These are phyloP conservation scores for Drosophila teissieri DNA, from an alignment of 1,140 invertebrate genomes.

Conservation along the genomic window DNA sequence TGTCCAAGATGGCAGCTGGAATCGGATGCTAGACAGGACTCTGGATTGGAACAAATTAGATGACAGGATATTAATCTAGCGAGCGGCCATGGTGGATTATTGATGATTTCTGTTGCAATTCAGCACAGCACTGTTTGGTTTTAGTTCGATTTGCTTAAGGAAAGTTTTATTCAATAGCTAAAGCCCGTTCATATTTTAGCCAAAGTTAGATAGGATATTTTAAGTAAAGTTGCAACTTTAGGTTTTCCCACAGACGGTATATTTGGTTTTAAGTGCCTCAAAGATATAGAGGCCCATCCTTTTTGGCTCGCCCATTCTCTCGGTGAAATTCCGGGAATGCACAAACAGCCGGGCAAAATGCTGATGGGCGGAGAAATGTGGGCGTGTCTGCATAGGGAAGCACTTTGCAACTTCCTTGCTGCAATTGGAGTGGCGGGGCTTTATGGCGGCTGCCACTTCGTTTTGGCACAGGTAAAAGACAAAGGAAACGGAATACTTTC, in stretches of 20 bases:
- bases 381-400: slow-evolving; percentile 24
- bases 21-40: slow-evolving; percentile 15
- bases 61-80: slow-evolving; percentile 69
- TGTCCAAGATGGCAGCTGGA: slow-evolving; percentile 19
- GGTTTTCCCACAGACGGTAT: background rate
- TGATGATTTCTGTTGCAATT: slow-evolving; percentile 20
- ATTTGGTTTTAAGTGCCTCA: slow-evolving; percentile 13
- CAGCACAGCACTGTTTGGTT: background rate
- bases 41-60: slow-evolving; percentile 56
- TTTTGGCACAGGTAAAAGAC: slow-evolving; percentile 42
- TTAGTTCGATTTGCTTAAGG: background rate
- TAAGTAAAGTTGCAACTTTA: background rate
- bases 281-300: background rate
- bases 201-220: background rate
- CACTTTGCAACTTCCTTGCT: slow-evolving; percentile 53
- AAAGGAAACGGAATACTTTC: slow-evolving; percentile 47
- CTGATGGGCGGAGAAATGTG: background rate
- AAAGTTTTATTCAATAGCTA: background rate
- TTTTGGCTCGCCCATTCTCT: slow-evolving; percentile 1
- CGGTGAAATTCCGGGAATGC: background rate
- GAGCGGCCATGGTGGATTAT: slow-evolving; percentile 20
- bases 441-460: slow-evolving; percentile 46
- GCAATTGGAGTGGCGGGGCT: slow-evolving; percentile 42
- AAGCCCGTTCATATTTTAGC: background rate
- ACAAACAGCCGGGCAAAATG: slow-evolving; percentile 3